Conservation (phyloP, 2,113 vertebrate species). For the Trichechus manatus region DNA sequence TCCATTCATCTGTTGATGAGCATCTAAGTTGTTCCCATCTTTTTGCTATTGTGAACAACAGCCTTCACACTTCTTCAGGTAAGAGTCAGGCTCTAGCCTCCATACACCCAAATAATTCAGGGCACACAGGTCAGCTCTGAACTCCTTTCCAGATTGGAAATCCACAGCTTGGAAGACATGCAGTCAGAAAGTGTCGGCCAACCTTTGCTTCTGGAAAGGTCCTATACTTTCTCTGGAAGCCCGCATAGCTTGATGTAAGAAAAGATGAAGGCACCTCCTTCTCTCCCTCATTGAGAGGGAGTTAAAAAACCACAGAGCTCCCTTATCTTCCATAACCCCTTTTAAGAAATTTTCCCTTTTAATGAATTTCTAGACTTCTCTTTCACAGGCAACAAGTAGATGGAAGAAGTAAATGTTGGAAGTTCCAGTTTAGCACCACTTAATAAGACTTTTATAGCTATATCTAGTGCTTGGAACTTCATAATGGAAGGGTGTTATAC, state of each 20-base stretch:
- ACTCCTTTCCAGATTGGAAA: not conserved
- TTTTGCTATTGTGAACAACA: no score
- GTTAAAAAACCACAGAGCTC: accelerated
- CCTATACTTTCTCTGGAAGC: not conserved
- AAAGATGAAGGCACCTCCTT: not conserved
- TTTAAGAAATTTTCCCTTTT: not conserved
- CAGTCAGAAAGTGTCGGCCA: not conserved
- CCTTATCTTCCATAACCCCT: not conserved
- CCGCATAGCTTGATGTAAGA: no score
- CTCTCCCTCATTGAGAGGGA: not conserved
- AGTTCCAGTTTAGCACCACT: not conserved
- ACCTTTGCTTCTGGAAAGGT: not conserved
- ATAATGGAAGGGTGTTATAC: no score
- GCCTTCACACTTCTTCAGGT: not conserved
- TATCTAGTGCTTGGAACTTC: not conserved
- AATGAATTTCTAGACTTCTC: not conserved
- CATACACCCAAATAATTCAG: accelerated
- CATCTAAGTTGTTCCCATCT: no score
- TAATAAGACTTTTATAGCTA: accelerated
- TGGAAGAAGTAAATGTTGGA: not conserved
- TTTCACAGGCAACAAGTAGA: not conserved
- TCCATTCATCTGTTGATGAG: no score
- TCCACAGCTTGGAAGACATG: not conserved
- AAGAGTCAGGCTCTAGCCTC: accelerated
- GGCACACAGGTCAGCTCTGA: no score